Evolutionary conservation across 2,888 invertebrate species (phyloP), one percentile per base, ranked within the genome.

Genomic region (Elysia crispata): DNA sequence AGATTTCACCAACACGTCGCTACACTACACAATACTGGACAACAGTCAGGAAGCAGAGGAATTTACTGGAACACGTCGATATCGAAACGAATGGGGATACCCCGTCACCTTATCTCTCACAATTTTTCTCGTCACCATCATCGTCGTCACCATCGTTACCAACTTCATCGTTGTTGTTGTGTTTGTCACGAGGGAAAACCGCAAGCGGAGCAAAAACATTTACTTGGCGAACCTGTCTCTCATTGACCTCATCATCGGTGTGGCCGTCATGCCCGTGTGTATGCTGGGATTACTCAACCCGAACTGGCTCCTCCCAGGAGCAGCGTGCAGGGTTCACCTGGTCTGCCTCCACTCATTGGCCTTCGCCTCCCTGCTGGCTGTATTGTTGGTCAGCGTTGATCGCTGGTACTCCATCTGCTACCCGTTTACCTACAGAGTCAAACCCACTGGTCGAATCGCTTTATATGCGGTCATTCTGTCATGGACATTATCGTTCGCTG

Each of bases 381-480:
- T 89, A 54, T 82, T 90, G 76, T 79, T 89, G 20, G 87, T 89
- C 73, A 87, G 87, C 25, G 82, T 87, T 0, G 90, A 90, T 76
- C 79, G 89, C 20, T 89, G 89, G 89, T 88, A 88, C 87, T 88
- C 88, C 15, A 87, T 90, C 18, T 86, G 87, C 80, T 87, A 87
- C 79, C 90, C 90, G 5, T 86, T 90, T 79, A 87, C 87, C 1
- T 90, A 90, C 83, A 70, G 89, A 73, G 86, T 88, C 0, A 83
- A 86, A 31, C 86, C 87, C 54, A 89, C 87, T 30, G 84, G 86
- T 30, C 85, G 85, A 23, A 85, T 86, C 70, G 86, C 90, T 0
- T 70, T 85, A 11, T 82, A 86, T 20, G 81, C 87, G 18, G 86
- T 87, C 0, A 64, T 83, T 1, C 64, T 83, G 20, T 82, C 85